Evolutionary conservation across 2,888 invertebrate species (phyloP).

Genomic region (Megastigmus dorsalis): DNA sequence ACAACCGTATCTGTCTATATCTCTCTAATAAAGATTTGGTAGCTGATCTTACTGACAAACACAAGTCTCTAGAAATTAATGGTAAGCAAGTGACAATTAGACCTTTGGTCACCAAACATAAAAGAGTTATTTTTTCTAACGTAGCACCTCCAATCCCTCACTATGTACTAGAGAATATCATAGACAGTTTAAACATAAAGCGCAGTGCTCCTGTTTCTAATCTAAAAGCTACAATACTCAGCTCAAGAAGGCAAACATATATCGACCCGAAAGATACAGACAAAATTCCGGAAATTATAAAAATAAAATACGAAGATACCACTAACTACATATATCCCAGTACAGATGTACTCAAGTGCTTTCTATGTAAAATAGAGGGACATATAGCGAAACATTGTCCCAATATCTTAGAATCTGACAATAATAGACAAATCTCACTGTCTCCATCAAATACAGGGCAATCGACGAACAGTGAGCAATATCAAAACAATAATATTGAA

Average conservation of each 20-base stretch:
- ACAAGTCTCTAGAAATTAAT: neutral
- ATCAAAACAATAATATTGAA: no score
- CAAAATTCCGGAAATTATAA: neutral
- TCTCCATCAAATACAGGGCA: no score
- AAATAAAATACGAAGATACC: neutral
- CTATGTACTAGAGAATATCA: no score
- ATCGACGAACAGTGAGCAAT: no score
- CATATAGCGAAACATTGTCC: neutral
- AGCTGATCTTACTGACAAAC: neutral
- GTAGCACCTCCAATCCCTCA: neutral
- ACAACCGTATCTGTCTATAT: neutral
- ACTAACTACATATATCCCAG: neutral
- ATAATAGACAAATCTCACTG: neutral
- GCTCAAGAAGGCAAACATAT: neutral
- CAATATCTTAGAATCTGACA: neutral
- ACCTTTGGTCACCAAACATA: neutral
- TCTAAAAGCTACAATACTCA: no score
- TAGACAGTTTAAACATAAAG: no score
- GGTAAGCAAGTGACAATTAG: neutral
- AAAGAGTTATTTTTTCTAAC: constrained; percentile 1
- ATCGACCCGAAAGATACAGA: neutral
- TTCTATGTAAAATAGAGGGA: neutral
- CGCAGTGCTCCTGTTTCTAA: no score
- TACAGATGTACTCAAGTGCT: neutral
- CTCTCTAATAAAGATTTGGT: neutral